phyloP scores from a whole-genome alignment of 2,888 invertebrate genomes.

The Athetis lepigone region DNA sequence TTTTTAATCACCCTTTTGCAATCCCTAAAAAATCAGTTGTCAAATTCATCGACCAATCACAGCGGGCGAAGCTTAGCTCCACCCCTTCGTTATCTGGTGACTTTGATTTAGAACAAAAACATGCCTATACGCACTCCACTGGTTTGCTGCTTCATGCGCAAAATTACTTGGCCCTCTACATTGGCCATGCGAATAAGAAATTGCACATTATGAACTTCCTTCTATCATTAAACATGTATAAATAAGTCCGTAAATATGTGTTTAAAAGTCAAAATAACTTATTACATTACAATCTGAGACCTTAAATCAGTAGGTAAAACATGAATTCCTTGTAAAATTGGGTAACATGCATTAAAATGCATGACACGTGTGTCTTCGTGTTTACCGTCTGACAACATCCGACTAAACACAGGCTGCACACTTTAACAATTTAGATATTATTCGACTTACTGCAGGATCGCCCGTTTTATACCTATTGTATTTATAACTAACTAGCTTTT shows the following conservation, averaged over 20 bases:
- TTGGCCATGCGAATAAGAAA: neutral
- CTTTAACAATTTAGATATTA: slow-evolving; percentile 28
- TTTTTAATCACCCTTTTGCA: no score
- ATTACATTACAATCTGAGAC: slow-evolving; percentile 10
- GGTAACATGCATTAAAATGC: slow-evolving; percentile 66
- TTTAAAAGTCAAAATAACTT: slow-evolving; percentile 19
- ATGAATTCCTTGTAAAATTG: slow-evolving; percentile 59
- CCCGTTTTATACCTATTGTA: no score
- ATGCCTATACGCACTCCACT: no score
- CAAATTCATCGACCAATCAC: no score
- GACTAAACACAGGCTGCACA: slow-evolving; percentile 26
- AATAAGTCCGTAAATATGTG: neutral
- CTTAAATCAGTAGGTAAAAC: slow-evolving; percentile 43
- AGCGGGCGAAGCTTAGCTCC: no score
- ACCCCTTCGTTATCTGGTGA: no score
- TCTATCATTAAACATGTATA: slow-evolving; percentile 3
- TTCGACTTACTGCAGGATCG: no score
- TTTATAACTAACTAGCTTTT: no score
- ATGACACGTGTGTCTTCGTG: slow-evolving; percentile 57
- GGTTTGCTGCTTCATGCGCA: no score
- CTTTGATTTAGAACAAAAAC: no score
- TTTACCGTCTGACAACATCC: slow-evolving; percentile 49
- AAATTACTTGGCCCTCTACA: neutral
- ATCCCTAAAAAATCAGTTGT: no score
- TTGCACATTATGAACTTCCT: slow-evolving; percentile 13